Evolutionary conservation across 2,888 invertebrate species (phyloP).

Genomic region (Octonoba sinensis): DNA sequence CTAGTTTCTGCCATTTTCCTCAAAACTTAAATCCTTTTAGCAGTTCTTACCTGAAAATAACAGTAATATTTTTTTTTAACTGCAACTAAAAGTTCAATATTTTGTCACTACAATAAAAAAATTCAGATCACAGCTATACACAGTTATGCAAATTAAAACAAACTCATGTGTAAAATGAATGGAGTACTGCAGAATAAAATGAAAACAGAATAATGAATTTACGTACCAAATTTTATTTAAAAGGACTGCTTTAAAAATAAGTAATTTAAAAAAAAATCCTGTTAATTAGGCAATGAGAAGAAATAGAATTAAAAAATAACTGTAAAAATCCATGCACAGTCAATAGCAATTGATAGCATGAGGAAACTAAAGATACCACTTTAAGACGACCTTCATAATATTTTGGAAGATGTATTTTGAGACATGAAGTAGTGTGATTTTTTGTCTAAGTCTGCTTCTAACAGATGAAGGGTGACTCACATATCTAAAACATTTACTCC

Average conservation of each 20-base stretch:
- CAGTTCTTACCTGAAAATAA: background rate
- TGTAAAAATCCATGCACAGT: too few relatives aligned
- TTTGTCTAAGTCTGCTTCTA: background rate
- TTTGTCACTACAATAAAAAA: too few relatives aligned
- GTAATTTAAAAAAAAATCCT: background rate
- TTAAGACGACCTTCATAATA: too few relatives aligned
- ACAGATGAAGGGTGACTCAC: conserved; percentile 42
- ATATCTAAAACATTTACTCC: conserved; percentile 35
- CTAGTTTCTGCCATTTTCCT: conserved; percentile 35
- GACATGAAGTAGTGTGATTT: conserved; percentile 1
- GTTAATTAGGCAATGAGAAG: background rate
- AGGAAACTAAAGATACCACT: too few relatives aligned
- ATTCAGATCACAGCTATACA: too few relatives aligned
- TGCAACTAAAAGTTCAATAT: too few relatives aligned
- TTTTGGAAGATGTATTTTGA: background rate
- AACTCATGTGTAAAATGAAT: background rate
- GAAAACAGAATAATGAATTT: background rate
- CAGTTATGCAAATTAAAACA: background rate
- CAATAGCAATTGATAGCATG: too few relatives aligned
- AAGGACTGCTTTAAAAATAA: background rate
- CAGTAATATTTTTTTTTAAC: background rate
- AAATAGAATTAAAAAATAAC: too few relatives aligned
- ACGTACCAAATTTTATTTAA: background rate
- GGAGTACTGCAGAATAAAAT: background rate
- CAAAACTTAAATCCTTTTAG: background rate